Base-by-base conservation (phyloP, 2,888 invertebrate genomes). In the Platycheirus rosarum region DNA sequence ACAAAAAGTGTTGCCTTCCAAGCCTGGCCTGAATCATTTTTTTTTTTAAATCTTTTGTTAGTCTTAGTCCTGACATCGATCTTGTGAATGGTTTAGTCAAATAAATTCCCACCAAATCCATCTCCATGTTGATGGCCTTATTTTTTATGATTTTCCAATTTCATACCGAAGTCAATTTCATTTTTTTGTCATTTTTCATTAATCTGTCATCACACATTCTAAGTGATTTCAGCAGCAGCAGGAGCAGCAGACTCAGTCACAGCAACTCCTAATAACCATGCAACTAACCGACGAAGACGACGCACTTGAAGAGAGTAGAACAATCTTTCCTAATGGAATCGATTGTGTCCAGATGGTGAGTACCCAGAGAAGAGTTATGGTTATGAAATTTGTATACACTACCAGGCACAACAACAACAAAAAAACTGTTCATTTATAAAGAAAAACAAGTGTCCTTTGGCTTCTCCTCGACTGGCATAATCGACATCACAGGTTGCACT, bases 131-230 rank as follows among this genome's bases (percentile, higher is more conserved):
- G 42, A 18, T 42, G 42, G 51, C 46, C 57, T 44, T 8, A 42
- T 55, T 66, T 68, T 71, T 76, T 68, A 68, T 71, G 62, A 53
- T 57, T 82, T 77, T 82, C 77, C 82, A 82, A 82, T 82, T 82
- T 82, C 73, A 57, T 82, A 37, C 51, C 55, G 55, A 73, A 77
- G 77, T 77, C 82, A 82, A 82, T 82, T 82, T 82, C 49, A 73
- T 63, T 82, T 77, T n/a, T 82, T 82, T 82, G 86, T 85, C 87
- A 89, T 89, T 89, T 88, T 88, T 88, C 87, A 87, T 85, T 86
- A 84, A 85, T 86, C 88, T 89, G 89, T 89, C 89, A 88, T 88
- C 89, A 89, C 88, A 87, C 87, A 87, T 86, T 86, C 86, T 85
- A 88, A 89, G 88, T 88, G 87, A 85, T 82, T 87, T 85, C 85